These are phyloP conservation scores for Tanypteryx hageni DNA, from an alignment of 2,888 invertebrate genomes.

Conservation along the genomic window DNA sequence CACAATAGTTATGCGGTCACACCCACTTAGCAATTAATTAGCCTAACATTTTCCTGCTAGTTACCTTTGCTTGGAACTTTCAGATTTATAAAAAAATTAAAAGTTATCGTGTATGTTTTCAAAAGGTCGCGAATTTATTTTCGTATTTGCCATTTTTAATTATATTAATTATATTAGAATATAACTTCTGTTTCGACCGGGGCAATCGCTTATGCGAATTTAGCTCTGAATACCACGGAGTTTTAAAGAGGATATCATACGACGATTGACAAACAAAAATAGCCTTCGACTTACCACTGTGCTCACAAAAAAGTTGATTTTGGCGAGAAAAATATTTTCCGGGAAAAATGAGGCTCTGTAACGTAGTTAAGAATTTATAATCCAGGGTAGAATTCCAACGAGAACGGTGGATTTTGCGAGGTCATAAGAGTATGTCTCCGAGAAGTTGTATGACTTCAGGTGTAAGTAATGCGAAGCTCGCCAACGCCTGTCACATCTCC, in stretches of 20 bases:
- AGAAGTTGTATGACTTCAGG: not conserved
- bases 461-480: constrained; percentile 7
- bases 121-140: no score
- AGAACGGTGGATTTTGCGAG: not conserved
- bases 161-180: no score
- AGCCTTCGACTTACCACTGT: not conserved
- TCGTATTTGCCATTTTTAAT: no score
- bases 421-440: not conserved
- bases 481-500: not conserved
- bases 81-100: no score
- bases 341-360: not conserved
- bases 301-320: not conserved
- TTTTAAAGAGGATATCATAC: no score
- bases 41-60: not conserved
- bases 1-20: no score
- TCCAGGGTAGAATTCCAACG: not conserved
- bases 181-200: no score
- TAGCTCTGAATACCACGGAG: no score
- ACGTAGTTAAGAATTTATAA: not conserved
- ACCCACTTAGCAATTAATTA: not conserved
- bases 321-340: not conserved
- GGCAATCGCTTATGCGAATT: no score
- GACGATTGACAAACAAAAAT: not conserved
- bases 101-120: no score
- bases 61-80: not conserved